Base-by-base conservation (phyloP, 2,888 invertebrate genomes). In the Drosophila differens region DNA sequence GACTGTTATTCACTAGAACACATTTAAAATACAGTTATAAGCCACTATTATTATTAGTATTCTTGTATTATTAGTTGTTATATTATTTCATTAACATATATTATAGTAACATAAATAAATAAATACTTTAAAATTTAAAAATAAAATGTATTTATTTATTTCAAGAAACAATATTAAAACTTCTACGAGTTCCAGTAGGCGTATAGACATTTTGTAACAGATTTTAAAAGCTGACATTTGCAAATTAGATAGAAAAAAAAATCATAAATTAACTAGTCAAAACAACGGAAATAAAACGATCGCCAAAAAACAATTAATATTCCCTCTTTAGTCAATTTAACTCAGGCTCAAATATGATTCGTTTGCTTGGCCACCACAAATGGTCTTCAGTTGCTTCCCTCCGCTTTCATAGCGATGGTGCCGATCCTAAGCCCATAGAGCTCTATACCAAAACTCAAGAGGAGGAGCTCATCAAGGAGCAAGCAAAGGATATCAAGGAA, bases 331-430 rank as follows among this genome's bases (percentile, higher is more conserved):
- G 5, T 10, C 7, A n/a, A 22, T 30, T 22, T 12, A 6, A 44
- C 3, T 22, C 14, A 19, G 10, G 3, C 9, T 12, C 0, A 4
- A 52, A 32, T 6, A 70, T 70, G 70, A n/a, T 55, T 44, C 70
- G 70, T 14, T 16, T 4, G 7, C 2, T 30, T 39, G 14, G 14
- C 4, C 19, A 14, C 7, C 22, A 32, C 9, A 44, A 37, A 10
- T 28, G 25, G 30, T 2, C 25, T 14, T 22, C 33, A 3, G 30
- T n/a, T n/a, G 25, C 12, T n/a, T 1, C 28, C 1, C 3, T 6
- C 5, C 47, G 63, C 0, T 5, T n/a, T 2, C 33, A 5, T 5
- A 9, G 62, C 7, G 10, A 1, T 2, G 10, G 4, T 12, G n/a
- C 7, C 5, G 19, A 5, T 4, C 3, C 51, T 0, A 19, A 52